These are phyloP conservation scores for Scophthalmus maximus DNA, from an alignment of 2,113 vertebrate species.

Conservation along the genomic window DNA sequence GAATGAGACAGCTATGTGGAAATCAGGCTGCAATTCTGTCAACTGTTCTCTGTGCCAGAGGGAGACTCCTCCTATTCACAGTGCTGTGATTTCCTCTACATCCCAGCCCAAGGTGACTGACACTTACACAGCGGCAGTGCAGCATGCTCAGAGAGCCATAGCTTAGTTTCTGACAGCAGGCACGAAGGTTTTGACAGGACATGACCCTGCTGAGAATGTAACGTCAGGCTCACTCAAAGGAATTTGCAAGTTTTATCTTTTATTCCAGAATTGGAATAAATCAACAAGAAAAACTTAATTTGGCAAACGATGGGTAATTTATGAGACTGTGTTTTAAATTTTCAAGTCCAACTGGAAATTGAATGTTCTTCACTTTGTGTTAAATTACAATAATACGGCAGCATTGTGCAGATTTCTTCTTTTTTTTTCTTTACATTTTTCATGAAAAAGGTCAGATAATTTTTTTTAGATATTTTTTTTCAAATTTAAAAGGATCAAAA, in stretches of 20 bases:
- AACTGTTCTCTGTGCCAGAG: slow-evolving; percentile 68
- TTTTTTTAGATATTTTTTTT: too few species aligned
- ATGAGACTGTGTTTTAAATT: not conserved
- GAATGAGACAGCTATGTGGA: slow-evolving; percentile 28
- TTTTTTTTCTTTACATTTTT: too few species aligned
- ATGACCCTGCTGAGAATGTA: slow-evolving; percentile 58
- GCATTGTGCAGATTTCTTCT: not conserved
- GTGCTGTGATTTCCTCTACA: slow-evolving; percentile 68
- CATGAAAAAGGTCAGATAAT: too few species aligned
- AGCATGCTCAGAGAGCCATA: slow-evolving; percentile 72
- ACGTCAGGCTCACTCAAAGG: slow-evolving; percentile 10
- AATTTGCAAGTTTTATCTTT: slow-evolving; percentile 26
- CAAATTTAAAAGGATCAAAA: too few species aligned
- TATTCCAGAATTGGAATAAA: not conserved
- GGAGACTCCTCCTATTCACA: slow-evolving; percentile 65
- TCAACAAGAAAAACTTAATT: not conserved
- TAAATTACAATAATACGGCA: not conserved
- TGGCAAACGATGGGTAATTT: not conserved
- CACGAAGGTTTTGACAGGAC: slow-evolving; percentile 70
- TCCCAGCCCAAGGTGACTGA: slow-evolving; percentile 72
- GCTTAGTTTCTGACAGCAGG: slow-evolving; percentile 69
- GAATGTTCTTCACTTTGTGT: not conserved
- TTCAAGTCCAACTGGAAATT: not conserved
- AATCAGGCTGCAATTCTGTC: slow-evolving; percentile 37
- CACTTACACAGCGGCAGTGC: slow-evolving; percentile 70